Evolutionary conservation across 2,113 vertebrate genomes (phyloP).

Genomic region (Pterocles gutturalis): DNA sequence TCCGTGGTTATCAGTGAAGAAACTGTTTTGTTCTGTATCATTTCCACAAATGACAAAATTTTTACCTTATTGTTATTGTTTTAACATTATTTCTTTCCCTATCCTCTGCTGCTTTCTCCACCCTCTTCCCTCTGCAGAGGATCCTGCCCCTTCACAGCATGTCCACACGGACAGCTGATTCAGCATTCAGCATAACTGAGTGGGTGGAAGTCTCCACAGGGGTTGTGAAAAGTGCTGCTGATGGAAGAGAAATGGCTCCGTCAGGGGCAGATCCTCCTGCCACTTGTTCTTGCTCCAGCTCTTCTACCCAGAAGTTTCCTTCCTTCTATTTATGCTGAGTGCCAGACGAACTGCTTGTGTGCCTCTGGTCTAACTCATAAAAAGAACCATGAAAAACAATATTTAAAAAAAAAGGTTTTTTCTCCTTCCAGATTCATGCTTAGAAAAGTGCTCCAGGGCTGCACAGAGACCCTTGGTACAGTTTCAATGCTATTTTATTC

Average conservation of each 20-base stretch:
- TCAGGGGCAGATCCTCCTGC: conserved; percentile 4
- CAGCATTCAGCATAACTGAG: background rate
- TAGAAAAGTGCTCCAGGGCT: background rate
- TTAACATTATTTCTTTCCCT: background rate
- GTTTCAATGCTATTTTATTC: background rate
- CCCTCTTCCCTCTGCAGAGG: background rate
- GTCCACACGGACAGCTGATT: background rate
- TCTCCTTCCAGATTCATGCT: background rate
- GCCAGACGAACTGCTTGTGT: background rate
- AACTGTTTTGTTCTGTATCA: background rate
- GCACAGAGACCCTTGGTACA: background rate
- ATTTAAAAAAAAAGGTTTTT: background rate
- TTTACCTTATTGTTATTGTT: background rate
- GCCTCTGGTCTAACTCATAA: background rate
- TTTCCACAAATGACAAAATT: background rate
- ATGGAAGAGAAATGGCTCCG: background rate
- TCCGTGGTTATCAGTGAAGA: background rate
- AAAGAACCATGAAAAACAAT: background rate
- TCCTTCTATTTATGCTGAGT: background rate
- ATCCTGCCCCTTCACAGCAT: background rate
- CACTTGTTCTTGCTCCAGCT: background rate
- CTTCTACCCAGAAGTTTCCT: background rate
- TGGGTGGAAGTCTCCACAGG: conserved; percentile 2
- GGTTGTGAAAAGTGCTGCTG: background rate
- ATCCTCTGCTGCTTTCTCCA: background rate